These are phyloP conservation scores for Megaceryle alcyon DNA, from an alignment of 2,797 vertebrate species.

Conservation along the genomic window DNA sequence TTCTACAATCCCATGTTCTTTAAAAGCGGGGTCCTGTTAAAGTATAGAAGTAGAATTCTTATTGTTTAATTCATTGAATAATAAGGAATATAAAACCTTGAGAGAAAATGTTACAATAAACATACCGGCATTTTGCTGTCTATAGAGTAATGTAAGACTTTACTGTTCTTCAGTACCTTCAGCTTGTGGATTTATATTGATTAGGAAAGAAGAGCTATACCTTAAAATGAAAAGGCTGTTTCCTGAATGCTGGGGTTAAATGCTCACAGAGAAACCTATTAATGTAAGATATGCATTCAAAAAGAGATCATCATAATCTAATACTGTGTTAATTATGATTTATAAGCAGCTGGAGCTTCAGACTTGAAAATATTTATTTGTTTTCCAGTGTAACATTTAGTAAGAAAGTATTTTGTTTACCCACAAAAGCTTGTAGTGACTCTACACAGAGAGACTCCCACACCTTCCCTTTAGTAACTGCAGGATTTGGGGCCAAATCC, in stretches of 20 bases:
- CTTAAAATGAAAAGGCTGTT: background rate
- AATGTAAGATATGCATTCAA: background rate
- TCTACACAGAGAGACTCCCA: background rate
- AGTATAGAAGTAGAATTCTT: background rate
- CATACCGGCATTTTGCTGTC: background rate
- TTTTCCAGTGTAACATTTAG: background rate
- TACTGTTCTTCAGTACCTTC: background rate
- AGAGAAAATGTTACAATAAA: background rate
- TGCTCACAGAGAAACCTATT: background rate
- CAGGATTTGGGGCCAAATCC: background rate
- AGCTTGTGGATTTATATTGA: background rate
- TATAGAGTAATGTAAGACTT: background rate
- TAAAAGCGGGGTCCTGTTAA: background rate
- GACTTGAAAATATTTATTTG: background rate
- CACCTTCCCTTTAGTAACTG: background rate
- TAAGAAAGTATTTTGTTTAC: background rate
- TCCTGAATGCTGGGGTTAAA: background rate
- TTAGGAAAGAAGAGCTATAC: background rate
- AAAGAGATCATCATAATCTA: constrained; percentile 12
- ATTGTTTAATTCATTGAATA: background rate
- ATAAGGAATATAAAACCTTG: background rate
- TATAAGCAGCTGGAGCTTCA: background rate
- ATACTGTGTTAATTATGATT: background rate
- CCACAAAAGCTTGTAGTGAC: background rate
- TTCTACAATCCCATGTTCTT: background rate